phyloP scores from a whole-genome alignment of 2,113 vertebrate genomes.

The Varanus salvator region DNA sequence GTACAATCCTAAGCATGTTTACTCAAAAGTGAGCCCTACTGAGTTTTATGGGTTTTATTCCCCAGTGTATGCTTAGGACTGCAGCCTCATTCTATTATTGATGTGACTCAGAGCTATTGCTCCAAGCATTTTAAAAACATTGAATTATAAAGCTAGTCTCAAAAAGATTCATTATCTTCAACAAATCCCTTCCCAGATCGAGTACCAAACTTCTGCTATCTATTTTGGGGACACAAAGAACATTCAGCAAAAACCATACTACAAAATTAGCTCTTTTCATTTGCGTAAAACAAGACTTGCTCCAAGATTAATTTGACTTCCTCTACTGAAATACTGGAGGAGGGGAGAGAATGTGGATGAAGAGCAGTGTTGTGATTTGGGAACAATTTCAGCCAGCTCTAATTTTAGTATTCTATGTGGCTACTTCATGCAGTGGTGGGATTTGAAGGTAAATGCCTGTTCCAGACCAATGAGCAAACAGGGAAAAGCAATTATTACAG shows the following conservation, averaged over 20 bases:
- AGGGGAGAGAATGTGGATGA: constrained; percentile 42
- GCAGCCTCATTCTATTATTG: not conserved
- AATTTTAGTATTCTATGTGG: constrained; percentile 5
- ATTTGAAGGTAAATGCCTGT: constrained; percentile 12
- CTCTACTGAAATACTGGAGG: constrained; percentile 49
- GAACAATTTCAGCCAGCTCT: not conserved
- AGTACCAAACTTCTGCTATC: not conserved
- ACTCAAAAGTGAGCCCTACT: not conserved
- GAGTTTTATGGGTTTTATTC: not conserved
- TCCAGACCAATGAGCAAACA: constrained; percentile 5
- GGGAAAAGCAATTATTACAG: constrained; percentile 26
- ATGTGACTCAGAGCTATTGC: not conserved
- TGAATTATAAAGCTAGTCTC: not conserved
- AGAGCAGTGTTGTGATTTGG: constrained; percentile 19
- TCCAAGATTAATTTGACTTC: constrained; percentile 64
- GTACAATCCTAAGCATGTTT: not conserved
- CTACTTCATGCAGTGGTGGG: not conserved
- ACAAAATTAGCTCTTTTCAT: constrained; percentile 60
- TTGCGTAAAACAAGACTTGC: constrained; percentile 63
- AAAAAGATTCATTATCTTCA: not conserved
- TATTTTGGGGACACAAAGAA: constrained; percentile 22
- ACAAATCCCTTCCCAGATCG: rapidly evolving
- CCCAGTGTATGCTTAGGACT: not conserved
- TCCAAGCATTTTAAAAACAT: not conserved
- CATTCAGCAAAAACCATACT: constrained; percentile 44